Conservation (phyloP, 1,140 invertebrate genomes). For the Amyelois transitella region DNA sequence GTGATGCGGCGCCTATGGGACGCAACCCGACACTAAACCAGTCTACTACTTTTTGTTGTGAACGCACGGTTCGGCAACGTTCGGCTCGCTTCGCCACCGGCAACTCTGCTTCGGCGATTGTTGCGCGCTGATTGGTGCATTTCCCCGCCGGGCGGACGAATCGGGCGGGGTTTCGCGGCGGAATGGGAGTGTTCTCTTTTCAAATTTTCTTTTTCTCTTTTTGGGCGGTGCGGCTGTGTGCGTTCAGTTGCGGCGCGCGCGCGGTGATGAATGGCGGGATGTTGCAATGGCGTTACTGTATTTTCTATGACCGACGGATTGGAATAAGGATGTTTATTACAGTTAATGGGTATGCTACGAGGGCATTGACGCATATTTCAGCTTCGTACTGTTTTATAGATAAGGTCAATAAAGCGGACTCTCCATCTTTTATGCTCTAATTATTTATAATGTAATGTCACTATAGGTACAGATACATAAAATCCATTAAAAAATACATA, state of each 20-base stretch:
- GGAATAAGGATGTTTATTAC: neutral
- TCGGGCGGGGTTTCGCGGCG: conserved; percentile 30
- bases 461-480: no score
- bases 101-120: conserved; percentile 22
- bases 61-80: conserved; percentile 44
- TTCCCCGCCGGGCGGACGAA: conserved; percentile 29
- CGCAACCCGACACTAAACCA: conserved; percentile 71
- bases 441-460: no score
- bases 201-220: conserved; percentile 70
- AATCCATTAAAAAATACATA: no score
- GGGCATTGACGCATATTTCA: neutral
- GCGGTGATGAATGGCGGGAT: conserved; percentile 48
- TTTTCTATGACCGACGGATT: neutral
- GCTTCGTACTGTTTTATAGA: neutral
- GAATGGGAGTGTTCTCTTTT: conserved; percentile 65
- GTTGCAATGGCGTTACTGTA: neutral
- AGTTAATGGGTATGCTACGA: neutral
- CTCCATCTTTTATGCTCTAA: no score
- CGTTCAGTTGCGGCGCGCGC: conserved; percentile 50
- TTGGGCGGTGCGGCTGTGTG: conserved; percentile 63
- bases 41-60: conserved; percentile 70
- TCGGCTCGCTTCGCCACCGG: conserved; percentile 39
- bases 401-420: no score
- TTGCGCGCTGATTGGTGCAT: conserved; percentile 30
- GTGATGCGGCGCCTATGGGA: conserved; percentile 66